phyloP scores from a whole-genome alignment of 2,113 vertebrate species.

The Serranochromis macrocephalus region DNA sequence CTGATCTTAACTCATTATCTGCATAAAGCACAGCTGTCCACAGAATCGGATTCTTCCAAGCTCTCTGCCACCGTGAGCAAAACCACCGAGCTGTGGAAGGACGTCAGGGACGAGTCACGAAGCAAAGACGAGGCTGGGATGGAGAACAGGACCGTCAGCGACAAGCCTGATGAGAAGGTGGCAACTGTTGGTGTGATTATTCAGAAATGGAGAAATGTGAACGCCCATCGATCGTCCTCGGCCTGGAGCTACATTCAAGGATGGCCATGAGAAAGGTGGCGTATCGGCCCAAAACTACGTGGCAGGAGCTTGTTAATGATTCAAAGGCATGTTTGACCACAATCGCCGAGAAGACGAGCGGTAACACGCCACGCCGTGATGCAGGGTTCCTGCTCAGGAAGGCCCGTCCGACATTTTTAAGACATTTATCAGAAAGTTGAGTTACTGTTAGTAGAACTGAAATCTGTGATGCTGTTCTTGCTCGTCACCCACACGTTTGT shows the following conservation, averaged over 20 bases:
- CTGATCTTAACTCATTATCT: background rate
- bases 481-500: background rate
- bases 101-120: background rate
- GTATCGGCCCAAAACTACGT: background rate
- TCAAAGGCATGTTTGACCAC: background rate
- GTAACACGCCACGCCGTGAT: fast-evolving
- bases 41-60: background rate
- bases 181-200: background rate
- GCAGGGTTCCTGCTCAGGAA: fast-evolving
- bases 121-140: background rate
- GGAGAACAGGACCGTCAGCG: background rate
- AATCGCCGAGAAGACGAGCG: fast-evolving
- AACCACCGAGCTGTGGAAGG: background rate
- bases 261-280: background rate
- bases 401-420: background rate
- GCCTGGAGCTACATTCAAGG: fast-evolving
- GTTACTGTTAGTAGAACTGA: background rate
- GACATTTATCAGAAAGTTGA: background rate
- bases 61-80: background rate
- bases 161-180: background rate
- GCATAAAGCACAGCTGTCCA: background rate
- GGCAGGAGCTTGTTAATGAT: background rate
- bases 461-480: background rate
- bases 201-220: background rate
- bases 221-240: fast-evolving